Conservation (phyloP, 2,797 vertebrate genomes). For the Gymnothorax javanicus region DNA sequence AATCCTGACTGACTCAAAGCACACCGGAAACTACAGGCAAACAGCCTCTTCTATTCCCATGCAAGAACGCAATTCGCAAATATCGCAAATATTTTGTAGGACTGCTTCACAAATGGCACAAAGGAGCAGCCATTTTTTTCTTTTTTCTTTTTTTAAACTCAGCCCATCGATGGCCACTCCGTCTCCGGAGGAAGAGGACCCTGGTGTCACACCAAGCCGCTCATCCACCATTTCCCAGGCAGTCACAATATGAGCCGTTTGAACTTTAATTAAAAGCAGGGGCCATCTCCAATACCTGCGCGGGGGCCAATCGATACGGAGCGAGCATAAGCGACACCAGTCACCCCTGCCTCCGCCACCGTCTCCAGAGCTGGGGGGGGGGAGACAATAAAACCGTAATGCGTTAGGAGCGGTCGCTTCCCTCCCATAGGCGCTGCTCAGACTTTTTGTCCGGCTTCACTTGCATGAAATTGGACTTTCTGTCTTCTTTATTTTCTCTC, state of each 20-base stretch:
- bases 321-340: constrained; percentile 51
- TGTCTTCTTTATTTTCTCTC: not conserved
- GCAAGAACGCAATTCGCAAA: constrained; percentile 3
- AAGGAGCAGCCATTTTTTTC: constrained; percentile 28
- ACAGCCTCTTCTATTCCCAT: not conserved
- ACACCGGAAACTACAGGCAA: constrained; percentile 40
- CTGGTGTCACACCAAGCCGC: not conserved
- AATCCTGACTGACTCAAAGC: constrained; percentile 43
- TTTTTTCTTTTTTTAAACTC: constrained; percentile 20
- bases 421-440: constrained; percentile 46
- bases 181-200: not conserved
- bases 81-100: not conserved
- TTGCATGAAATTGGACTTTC: not conserved
- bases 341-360: constrained; percentile 26
- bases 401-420: constrained; percentile 52
- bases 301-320: constrained; percentile 61
- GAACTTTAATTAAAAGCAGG: constrained; percentile 66
- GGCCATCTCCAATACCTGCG: constrained; percentile 55
- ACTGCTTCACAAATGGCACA: constrained; percentile 26
- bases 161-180: constrained; percentile 33
- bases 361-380: not conserved
- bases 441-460: not conserved
- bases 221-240: constrained; percentile 30
- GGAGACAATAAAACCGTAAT: constrained; percentile 59
- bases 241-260: constrained; percentile 47